These are phyloP conservation scores for Drosophila diplacantha DNA, from an alignment of 2,888 invertebrate genomes.

Conservation along the genomic window DNA sequence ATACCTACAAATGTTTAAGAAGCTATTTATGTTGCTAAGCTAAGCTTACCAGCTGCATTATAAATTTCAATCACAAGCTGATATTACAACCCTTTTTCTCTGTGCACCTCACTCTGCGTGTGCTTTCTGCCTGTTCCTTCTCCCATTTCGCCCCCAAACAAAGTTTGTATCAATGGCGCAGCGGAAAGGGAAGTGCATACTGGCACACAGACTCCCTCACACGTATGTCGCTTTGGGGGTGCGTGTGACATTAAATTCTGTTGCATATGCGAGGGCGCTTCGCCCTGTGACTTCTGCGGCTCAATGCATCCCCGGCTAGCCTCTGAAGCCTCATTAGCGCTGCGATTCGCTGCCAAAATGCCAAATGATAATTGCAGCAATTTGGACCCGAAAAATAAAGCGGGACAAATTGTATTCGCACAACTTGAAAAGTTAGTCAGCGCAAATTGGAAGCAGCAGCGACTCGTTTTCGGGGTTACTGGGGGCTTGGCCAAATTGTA, in stretches of 20 bases:
- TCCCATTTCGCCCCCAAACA: slow-evolving; percentile 29
- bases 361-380: slow-evolving; percentile 68
- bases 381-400: slow-evolving; percentile 47
- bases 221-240: slow-evolving; percentile 16
- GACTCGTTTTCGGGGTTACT: slow-evolving; percentile 18
- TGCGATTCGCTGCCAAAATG: slow-evolving; percentile 43
- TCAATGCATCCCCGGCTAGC: slow-evolving; percentile 33
- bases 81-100: neutral
- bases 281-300: slow-evolving; percentile 10
- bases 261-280: slow-evolving; percentile 44
- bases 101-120: slow-evolving; percentile 10
- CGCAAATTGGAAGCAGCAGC: slow-evolving; percentile 47
- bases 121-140: slow-evolving; percentile 14
- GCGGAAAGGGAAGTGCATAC: slow-evolving; percentile 68
- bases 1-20: neutral
- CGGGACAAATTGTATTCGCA: slow-evolving; percentile 57
- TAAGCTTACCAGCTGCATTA: neutral
- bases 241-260: slow-evolving; percentile 47
- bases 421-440: slow-evolving; percentile 56
- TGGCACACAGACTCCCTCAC: neutral
- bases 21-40: neutral
- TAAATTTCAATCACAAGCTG: neutral
- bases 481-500: slow-evolving; percentile 58
- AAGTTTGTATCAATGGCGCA: slow-evolving; percentile 53
- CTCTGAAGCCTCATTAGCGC: slow-evolving; percentile 57